Percentiles rank a stretch among this genome's conserved stretches.
Evolutionary conservation across 30 jellyfish, hydroid and myxozoan genomes (phyloP).

Genomic region (Aurelia sp.): DNA sequence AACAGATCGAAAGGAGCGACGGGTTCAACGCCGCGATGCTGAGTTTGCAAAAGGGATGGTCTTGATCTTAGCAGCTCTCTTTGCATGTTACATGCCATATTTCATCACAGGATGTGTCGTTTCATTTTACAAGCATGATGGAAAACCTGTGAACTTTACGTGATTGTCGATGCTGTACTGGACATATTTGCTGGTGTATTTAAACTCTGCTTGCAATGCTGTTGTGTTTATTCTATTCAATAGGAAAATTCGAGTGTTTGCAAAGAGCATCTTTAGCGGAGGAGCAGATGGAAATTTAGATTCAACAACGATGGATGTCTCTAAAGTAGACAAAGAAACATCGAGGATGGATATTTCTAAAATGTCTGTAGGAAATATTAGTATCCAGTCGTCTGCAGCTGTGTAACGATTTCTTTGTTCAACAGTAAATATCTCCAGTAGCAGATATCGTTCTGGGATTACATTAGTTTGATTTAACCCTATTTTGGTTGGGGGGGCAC

Average conservation of each 20-base stretch:
- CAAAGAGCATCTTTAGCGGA: no score
- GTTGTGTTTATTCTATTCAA: constrained; percentile 11
- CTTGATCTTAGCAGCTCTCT: background rate
- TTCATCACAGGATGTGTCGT: constrained; percentile 7
- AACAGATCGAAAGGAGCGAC: background rate
- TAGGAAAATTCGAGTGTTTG: background rate
- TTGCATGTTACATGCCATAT: constrained; percentile 16
- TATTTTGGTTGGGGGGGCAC: no score
- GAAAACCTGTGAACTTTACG: background rate
- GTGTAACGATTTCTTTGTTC: no score
- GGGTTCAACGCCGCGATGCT: background rate
- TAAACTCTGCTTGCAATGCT: constrained; percentile 42
- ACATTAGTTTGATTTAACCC: no score
- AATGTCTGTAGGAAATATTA: no score
- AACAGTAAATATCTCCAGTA: no score
- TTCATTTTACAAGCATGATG: background rate
- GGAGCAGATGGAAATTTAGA: no score
- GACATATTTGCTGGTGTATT: constrained; percentile 21
- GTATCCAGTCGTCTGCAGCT: no score
- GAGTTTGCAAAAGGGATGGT: constrained; percentile 27
- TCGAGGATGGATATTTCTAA: no score
- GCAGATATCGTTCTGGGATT: no score
- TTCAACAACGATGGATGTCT: no score
- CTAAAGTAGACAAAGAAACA: no score
- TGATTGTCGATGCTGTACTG: constrained; percentile 6